Base-by-base conservation (phyloP, 2,797 vertebrate genomes). In the Cuculus canorus region DNA sequence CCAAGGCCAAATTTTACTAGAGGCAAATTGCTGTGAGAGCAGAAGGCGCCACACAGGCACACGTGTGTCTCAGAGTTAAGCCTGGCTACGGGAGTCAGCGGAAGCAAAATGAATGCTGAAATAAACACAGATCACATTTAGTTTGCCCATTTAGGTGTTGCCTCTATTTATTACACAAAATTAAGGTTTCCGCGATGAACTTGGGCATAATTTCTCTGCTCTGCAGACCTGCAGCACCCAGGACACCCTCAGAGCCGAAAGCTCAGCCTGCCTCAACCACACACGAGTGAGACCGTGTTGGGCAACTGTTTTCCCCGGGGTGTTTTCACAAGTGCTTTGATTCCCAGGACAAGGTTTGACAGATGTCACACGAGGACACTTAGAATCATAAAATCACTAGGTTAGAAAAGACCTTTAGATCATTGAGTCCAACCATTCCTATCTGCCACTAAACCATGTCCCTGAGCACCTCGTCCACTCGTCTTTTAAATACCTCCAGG, bases 341-440 rank as follows among this genome's bases (percentile, higher is more conserved):
- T 43, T 66, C 41, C 27, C 15, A 35, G 54, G 25, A n/a, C 7
- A 7, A 35, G 13, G 28, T 21, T 25, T 43, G 78, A 39, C 1
- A 10, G 39, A 17, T 1, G 1, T 37, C 23, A 15, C 1, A 0
- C 4, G 7, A 72, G 24, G 54, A 48, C 1, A 0, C 25, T 39
- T 21, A 39, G 39, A 39, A 39, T 39, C 39, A 39, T 21, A 39
- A 39, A 39, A 39, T 39, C 39, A 39, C 39, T 39, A 39, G 13
- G 10, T 39, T 39, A 39, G 39, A 39, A 39, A 39, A 39, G 39
- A 39, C 39, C 39, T 39, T 39, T 39, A 39, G 39, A 39, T 39
- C 13, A 13, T 39, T 13, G 39, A 39, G 39, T 39, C 39, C 39
- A 39, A 39, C 39, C 39, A 39, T 39, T 39, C 39, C 39, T 39